phyloP scores from a whole-genome alignment of 2,113 vertebrate species.

The Anguilla japonica region DNA sequence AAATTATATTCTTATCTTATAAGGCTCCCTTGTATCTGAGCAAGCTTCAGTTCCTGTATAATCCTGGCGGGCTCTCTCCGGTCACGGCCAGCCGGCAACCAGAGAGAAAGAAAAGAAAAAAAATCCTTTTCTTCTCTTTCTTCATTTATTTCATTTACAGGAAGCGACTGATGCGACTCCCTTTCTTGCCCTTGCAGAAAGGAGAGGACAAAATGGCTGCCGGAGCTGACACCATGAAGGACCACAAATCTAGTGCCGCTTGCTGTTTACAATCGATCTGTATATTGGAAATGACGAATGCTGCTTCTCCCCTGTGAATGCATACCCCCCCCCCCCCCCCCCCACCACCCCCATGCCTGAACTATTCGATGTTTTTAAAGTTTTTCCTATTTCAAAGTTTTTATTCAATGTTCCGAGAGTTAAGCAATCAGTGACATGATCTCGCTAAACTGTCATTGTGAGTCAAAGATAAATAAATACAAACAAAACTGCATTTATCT shows the following conservation, averaged over 20 bases:
- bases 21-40: neutral
- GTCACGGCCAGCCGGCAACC: neutral
- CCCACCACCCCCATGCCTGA: too few relatives aligned
- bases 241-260: neutral
- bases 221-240: neutral
- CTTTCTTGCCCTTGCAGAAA: constrained; percentile 6
- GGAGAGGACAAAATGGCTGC: neutral
- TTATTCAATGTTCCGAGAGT: too few relatives aligned
- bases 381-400: too few relatives aligned
- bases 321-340: too few relatives aligned
- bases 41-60: neutral
- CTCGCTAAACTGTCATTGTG: too few relatives aligned
- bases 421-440: too few relatives aligned
- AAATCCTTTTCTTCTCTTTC: neutral
- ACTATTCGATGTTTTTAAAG: too few relatives aligned
- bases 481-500: too few relatives aligned
- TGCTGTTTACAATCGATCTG: neutral
- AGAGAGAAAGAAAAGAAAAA: neutral
- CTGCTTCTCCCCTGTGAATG: neutral
- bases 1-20: constrained; percentile 7
- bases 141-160: constrained; percentile 2
- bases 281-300: neutral
- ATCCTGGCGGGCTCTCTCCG: neutral
- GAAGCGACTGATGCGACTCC: neutral
- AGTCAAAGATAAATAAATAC: too few relatives aligned